phyloP scores from a whole-genome alignment of 2,888 invertebrate genomes.

The Lasioglossum oenotherae region DNA sequence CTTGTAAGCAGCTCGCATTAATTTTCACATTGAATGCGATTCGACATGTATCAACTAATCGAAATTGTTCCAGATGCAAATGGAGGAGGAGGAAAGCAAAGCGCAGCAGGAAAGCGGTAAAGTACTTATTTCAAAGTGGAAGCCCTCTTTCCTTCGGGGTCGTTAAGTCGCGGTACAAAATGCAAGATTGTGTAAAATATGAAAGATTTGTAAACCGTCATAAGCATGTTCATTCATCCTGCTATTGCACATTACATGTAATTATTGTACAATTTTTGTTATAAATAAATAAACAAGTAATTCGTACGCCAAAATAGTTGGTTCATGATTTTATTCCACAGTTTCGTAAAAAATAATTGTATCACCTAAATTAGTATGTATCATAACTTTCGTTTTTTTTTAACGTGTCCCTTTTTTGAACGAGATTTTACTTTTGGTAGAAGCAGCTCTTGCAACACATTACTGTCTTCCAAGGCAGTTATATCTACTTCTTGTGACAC shows the following conservation, averaged over 20 bases:
- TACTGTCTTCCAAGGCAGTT: slow-evolving; percentile 62
- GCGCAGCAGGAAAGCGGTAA: slow-evolving; percentile 73
- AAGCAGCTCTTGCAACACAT: slow-evolving; percentile 67
- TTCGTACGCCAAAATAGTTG: slow-evolving; percentile 24
- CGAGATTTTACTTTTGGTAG: slow-evolving; percentile 73
- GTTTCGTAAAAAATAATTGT: slow-evolving; percentile 20
- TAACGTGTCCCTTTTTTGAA: slow-evolving; percentile 16
- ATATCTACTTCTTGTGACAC: slow-evolving; percentile 73
- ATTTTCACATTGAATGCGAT: neutral
- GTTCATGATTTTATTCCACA: slow-evolving; percentile 8
- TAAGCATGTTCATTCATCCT: slow-evolving; percentile 48
- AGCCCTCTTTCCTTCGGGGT: slow-evolving; percentile 77
- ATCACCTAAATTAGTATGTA: neutral
- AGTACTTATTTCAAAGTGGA: slow-evolving; percentile 77
- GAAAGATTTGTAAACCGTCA: slow-evolving; percentile 43
- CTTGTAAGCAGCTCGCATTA: slow-evolving; percentile 83
- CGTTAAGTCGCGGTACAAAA: slow-evolving; percentile 65
- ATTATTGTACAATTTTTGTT: slow-evolving; percentile 67
- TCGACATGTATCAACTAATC: neutral
- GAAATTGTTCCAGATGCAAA: slow-evolving; percentile 75
- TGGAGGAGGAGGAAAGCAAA: slow-evolving; percentile 80
- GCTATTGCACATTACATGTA: slow-evolving; percentile 47
- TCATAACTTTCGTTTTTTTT: slow-evolving; percentile 25
- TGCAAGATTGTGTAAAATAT: slow-evolving; percentile 45
- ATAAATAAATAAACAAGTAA: slow-evolving; percentile 65